A percentile compares a stretch with the other conserved stretches of the same genome.
Conservation (phyloP, 2,113 vertebrate species). For the Alexandromys fortis region DNA sequence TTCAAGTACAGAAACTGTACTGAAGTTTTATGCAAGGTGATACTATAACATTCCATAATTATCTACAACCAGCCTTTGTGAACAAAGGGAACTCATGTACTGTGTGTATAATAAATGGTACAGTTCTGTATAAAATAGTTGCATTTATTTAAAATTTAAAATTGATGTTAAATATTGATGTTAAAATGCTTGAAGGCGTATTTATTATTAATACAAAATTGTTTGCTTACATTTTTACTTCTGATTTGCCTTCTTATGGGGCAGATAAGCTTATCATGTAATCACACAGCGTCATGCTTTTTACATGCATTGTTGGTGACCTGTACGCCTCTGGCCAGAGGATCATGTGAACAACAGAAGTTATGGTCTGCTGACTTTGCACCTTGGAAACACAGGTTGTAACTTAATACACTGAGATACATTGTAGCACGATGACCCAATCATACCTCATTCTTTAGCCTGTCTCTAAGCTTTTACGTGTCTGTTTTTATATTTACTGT, state of each 20-base stretch:
- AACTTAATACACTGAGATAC: constrained; percentile 79
- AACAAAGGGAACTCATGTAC: constrained; percentile 93
- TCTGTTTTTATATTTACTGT: constrained; percentile 81
- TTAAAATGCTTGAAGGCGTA: constrained; percentile 86
- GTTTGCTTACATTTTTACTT: constrained; percentile 86
- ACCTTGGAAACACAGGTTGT: constrained; percentile 63
- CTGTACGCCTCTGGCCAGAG: constrained; percentile 71
- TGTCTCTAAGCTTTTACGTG: constrained; percentile 72
- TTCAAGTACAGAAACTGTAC: constrained; percentile 90
- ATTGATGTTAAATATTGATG: constrained; percentile 76
- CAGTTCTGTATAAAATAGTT: constrained; percentile 94
- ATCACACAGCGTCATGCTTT: constrained; percentile 80
- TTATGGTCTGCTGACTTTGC: constrained; percentile 75
- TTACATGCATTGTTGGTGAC: constrained; percentile 84
- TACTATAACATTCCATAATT: constrained; percentile 99
- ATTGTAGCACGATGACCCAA: constrained; percentile 82
- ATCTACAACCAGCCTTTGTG: constrained; percentile 94
- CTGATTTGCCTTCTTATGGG: constrained; percentile 83
- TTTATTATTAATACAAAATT: constrained; percentile 86
- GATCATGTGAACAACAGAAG: constrained; percentile 68
- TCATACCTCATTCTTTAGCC: constrained; percentile 85
- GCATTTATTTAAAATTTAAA: constrained; percentile 89
- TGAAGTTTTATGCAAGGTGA: constrained; percentile 97
- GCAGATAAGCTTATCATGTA: constrained; percentile 82
- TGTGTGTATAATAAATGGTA: constrained; percentile 98